These are phyloP conservation scores for Numenius phaeopus DNA, from an alignment of 2,797 vertebrate species.

Conservation along the genomic window DNA sequence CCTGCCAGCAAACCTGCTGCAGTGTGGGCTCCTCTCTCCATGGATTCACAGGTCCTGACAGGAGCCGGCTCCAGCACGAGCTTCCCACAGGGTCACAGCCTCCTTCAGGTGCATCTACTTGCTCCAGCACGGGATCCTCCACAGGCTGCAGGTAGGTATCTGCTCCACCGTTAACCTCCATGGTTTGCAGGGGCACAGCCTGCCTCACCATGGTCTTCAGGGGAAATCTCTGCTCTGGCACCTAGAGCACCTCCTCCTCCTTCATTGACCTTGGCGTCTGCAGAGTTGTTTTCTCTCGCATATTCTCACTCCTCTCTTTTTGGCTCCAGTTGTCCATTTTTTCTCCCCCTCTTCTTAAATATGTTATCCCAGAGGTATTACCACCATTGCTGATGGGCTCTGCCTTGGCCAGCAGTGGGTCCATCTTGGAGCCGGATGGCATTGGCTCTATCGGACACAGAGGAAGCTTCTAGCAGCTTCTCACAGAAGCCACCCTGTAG, in stretches of 20 bases:
- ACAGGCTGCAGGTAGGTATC: not conserved
- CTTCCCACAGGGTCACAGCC: not conserved
- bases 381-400: not conserved
- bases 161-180: not conserved
- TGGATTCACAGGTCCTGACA: not conserved
- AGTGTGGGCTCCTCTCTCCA: not conserved
- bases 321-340: not conserved
- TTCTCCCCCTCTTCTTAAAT: not conserved
- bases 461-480: not conserved
- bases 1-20: not conserved
- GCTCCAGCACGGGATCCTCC: not conserved
- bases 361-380: not conserved
- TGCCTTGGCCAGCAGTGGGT: not conserved
- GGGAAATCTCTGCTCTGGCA: not conserved
- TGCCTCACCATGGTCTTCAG: not conserved
- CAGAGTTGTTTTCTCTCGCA: not conserved
- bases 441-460: not conserved
- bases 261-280: not conserved
- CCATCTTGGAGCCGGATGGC: not conserved
- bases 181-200: not conserved
- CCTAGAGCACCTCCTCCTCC: not conserved
- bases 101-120: not conserved
- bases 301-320: not conserved
- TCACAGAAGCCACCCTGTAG: not conserved
- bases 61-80: not conserved